Evolutionary conservation across 2,888 invertebrate species (phyloP).

Genomic region (Orthosia gothica): DNA sequence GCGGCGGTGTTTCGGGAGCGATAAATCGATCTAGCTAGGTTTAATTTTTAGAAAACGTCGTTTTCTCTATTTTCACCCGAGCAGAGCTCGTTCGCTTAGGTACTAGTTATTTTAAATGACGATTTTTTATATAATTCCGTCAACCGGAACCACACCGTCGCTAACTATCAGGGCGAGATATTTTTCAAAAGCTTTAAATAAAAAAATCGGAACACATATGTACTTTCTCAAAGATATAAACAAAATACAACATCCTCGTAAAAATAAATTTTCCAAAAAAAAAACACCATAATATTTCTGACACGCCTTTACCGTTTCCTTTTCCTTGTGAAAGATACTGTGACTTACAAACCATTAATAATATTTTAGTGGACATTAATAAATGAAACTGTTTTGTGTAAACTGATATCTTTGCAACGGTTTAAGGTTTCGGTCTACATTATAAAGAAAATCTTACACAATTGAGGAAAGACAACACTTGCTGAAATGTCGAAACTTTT

Average conservation of each 20-base stretch:
- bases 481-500: neutral
- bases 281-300: neutral
- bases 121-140: too few relatives aligned
- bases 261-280: too few relatives aligned
- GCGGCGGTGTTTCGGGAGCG: too few relatives aligned
- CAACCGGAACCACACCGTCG: too few relatives aligned
- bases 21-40: too few relatives aligned
- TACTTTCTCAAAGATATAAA: neutral
- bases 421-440: constrained; percentile 30
- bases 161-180: too few relatives aligned
- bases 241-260: neutral
- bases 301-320: neutral
- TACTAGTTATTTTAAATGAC: too few relatives aligned
- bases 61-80: too few relatives aligned
- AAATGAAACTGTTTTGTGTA: constrained; percentile 24
- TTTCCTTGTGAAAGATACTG: neutral
- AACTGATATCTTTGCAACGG: constrained; percentile 33
- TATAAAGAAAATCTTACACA: constrained; percentile 34
- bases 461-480: constrained; percentile 20
- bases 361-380: constrained; percentile 5
- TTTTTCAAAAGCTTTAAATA: too few relatives aligned
- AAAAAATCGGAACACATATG: neutral
- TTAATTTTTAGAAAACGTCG: too few relatives aligned
- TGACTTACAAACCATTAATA: constrained; percentile 30
- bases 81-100: too few relatives aligned